phyloP scores from a whole-genome alignment of 2,113 vertebrate genomes.

The Muscicapa adusta region DNA sequence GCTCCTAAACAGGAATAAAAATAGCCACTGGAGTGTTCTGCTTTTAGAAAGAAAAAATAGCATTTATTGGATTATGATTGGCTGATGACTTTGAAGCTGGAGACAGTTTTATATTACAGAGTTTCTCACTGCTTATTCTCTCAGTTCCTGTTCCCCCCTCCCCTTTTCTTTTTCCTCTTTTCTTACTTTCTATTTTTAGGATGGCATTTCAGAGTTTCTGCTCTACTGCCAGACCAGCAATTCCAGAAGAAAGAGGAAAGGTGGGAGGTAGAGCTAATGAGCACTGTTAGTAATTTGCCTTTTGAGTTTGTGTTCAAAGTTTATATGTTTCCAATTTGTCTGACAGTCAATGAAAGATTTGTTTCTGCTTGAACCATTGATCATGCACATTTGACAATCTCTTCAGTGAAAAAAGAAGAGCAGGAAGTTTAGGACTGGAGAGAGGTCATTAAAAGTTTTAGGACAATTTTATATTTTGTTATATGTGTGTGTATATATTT shows the following conservation, averaged over 20 bases:
- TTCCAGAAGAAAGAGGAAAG: neutral
- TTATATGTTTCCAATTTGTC: neutral
- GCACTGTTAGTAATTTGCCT: neutral
- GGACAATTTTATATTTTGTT: neutral
- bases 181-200: conserved; percentile 42
- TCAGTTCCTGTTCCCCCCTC: neutral
- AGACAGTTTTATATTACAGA: conserved; percentile 31
- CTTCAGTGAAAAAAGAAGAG: neutral
- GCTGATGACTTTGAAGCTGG: conserved; percentile 31
- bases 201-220: conserved; percentile 3
- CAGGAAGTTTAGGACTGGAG: neutral
- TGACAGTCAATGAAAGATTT: neutral
- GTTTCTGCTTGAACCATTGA: neutral
- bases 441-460: neutral
- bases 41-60: conserved; percentile 4
- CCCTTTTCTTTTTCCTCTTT: neutral
- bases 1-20: conserved; percentile 42
- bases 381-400: neutral
- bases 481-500: fast-evolving
- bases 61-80: conserved; percentile 42
- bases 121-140: conserved; percentile 36
- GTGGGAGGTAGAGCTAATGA: conserved; percentile 16
- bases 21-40: conserved; percentile 17
- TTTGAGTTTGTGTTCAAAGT: neutral
- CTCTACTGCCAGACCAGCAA: neutral